Evolutionary conservation across 2,113 vertebrate species (phyloP).

Genomic region (Spheniscus mendiculus): DNA sequence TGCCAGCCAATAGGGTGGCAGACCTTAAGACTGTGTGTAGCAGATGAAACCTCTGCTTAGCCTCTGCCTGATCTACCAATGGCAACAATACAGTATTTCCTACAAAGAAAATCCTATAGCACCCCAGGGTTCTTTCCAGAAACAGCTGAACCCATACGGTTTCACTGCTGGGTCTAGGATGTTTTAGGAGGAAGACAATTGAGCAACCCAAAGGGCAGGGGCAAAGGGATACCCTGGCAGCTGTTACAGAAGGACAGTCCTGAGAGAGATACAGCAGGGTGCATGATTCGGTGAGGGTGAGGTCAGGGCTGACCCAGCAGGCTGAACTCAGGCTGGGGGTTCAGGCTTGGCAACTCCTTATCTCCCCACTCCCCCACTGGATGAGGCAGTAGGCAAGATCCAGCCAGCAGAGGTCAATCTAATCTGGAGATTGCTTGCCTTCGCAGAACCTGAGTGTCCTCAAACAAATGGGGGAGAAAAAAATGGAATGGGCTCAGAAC

Average conservation of each 20-base stretch:
- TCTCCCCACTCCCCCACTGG: background rate
- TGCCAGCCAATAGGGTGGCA: background rate
- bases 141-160: background rate
- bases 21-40: background rate
- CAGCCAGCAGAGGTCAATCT: background rate
- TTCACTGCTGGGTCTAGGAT: background rate
- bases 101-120: background rate
- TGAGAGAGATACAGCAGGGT: background rate
- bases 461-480: slow-evolving; percentile 85
- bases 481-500: slow-evolving; percentile 85
- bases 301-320: background rate
- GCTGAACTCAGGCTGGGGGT: background rate
- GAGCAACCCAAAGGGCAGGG: background rate
- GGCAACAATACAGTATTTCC: background rate
- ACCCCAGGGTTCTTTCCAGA: background rate
- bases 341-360: background rate
- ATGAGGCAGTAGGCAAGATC: background rate
- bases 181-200: background rate
- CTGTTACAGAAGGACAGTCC: background rate
- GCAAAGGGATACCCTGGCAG: background rate
- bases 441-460: slow-evolving; percentile 85
- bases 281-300: background rate
- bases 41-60: background rate
- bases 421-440: background rate
- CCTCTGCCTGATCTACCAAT: background rate